These are phyloP conservation scores for Akabosia matsudoensis DNA, from an alignment of 1,140 invertebrate genomes.

Conservation along the genomic window DNA sequence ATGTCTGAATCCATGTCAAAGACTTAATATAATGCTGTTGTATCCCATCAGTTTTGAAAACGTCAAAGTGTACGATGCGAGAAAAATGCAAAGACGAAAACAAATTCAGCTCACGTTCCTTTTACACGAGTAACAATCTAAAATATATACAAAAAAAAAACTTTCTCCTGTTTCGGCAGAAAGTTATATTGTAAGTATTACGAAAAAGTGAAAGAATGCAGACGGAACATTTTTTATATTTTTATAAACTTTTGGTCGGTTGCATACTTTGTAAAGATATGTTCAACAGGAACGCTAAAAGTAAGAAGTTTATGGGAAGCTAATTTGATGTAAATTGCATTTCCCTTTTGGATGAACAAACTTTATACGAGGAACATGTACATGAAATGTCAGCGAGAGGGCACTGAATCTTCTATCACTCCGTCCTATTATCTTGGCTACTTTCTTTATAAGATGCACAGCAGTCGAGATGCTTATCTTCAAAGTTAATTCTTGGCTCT, in stretches of 20 bases:
- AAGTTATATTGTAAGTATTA: neutral
- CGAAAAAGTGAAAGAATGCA: neutral
- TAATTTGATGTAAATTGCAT: too few relatives aligned
- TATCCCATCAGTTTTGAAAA: too few relatives aligned
- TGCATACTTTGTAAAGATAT: too few relatives aligned
- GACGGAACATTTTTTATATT: neutral
- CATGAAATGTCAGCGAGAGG: neutral
- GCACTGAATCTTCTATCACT: neutral
- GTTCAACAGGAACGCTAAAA: too few relatives aligned
- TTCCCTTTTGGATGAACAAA: neutral
- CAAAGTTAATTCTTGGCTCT: too few relatives aligned
- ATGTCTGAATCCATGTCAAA: too few relatives aligned
- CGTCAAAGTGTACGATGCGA: neutral
- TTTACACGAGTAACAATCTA: neutral
- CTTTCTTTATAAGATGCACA: too few relatives aligned
- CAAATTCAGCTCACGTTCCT: conserved; percentile 1
- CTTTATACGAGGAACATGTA: neutral
- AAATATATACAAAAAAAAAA: neutral
- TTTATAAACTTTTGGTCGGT: too few relatives aligned
- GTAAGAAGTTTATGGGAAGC: too few relatives aligned
- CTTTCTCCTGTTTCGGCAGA: neutral
- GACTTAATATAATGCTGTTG: too few relatives aligned
- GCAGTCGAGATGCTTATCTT: neutral
- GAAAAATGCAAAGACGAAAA: neutral
- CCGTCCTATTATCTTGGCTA: too few relatives aligned